Percentiles rank a stretch among this genome's conserved stretches.
phyloP scores from a whole-genome alignment of 2,888 invertebrate genomes.

The Andrena bicolor region DNA sequence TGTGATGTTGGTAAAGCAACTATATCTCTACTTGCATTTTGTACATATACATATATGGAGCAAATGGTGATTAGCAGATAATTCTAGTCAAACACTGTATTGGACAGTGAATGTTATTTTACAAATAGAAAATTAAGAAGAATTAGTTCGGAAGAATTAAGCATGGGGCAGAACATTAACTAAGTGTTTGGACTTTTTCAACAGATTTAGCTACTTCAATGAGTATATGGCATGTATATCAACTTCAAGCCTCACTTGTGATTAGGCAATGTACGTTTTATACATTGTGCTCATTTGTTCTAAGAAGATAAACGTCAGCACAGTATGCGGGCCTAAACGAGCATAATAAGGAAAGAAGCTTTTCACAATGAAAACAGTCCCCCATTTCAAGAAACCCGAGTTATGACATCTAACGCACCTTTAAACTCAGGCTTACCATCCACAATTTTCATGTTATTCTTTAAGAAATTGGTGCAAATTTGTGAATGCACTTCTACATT shows the following conservation, averaged over 20 bases:
- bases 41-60: not conserved
- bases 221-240: not conserved
- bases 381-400: no score
- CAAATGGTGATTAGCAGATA: not conserved
- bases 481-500: no score
- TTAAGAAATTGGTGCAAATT: no score
- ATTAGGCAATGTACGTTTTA: no score
- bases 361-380: no score
- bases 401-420: no score
- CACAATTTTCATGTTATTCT: no score
- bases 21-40: conserved; percentile 4
- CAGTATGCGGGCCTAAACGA: no score
- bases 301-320: no score
- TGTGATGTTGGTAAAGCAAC: conserved; percentile 4
- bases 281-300: no score
- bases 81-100: not conserved
- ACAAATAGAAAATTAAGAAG: not conserved
- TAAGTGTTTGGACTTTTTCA: conserved; percentile 3
- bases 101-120: conserved; percentile 6
- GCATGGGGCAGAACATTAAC: not conserved
- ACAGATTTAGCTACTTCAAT: conserved; percentile 2
- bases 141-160: not conserved
- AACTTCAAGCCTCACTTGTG: not conserved
- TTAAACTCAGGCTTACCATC: no score
- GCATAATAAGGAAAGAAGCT: no score